A percentile compares a stretch with the other conserved stretches of the same genome.
phyloP scores from a whole-genome alignment of 1,140 invertebrate species.

The Drosophila sp. region DNA sequence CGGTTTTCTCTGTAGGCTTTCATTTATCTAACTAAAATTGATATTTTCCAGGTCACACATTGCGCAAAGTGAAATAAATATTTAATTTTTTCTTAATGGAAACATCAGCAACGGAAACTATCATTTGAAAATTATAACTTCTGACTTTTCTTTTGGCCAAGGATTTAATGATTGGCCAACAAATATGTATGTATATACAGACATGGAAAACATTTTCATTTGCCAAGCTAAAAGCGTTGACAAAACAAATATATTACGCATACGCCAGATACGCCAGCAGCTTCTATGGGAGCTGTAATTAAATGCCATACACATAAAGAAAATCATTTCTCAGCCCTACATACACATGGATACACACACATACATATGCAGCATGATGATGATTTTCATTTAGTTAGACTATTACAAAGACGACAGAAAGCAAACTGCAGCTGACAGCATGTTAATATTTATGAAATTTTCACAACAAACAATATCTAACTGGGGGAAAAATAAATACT shows the following conservation, averaged over 20 bases:
- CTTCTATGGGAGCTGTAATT: slow-evolving; percentile 36
- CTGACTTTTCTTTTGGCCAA: background rate
- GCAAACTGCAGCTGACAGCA: slow-evolving; percentile 53
- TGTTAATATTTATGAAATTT: slow-evolving; percentile 67
- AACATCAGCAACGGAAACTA: slow-evolving; percentile 2
- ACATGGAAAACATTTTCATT: background rate
- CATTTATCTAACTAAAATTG: background rate
- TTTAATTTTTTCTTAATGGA: background rate
- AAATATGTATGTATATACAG: background rate
- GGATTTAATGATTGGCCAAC: background rate
- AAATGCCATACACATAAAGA: slow-evolving; percentile 26
- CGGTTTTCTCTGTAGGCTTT: background rate
- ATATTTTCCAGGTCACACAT: background rate
- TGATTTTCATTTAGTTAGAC: slow-evolving; percentile 47
- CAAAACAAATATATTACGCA: slow-evolving; percentile 26
- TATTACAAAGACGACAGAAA: slow-evolving; percentile 25
- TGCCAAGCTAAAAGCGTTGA: slow-evolving; percentile 10
- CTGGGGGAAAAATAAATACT: slow-evolving; percentile 65
- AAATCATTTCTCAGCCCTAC: slow-evolving; percentile 32
- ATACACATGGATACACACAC: background rate
- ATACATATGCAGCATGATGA: background rate
- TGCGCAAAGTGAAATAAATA: background rate
- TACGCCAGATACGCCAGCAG: slow-evolving; percentile 33
- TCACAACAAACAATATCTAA: slow-evolving; percentile 56
- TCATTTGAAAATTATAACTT: slow-evolving; percentile 5